These are phyloP conservation scores for Pteronura brasiliensis DNA, from an alignment of 2,113 vertebrate species.

Conservation along the genomic window DNA sequence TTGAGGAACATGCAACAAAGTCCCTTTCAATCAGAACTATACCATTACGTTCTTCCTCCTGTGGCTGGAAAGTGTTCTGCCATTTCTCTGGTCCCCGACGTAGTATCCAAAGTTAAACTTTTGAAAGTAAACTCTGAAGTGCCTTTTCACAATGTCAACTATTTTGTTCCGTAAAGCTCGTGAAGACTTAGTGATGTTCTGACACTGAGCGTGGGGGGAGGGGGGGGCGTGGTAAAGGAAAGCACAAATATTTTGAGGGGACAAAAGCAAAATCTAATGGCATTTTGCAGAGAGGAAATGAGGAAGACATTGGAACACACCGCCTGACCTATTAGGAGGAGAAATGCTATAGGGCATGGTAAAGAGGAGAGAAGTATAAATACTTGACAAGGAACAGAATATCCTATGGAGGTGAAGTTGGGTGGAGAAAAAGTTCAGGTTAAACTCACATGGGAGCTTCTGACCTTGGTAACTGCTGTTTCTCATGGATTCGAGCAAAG, in stretches of 20 bases:
- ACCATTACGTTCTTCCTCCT: neutral
- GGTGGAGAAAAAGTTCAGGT: neutral
- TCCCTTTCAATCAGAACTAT: neutral
- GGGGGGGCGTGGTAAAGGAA: neutral
- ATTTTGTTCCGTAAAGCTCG: neutral
- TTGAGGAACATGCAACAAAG: neutral
- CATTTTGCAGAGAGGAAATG: neutral
- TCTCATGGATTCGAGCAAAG: neutral
- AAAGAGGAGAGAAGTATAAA: neutral
- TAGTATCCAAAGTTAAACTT: neutral
- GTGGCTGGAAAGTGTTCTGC: neutral
- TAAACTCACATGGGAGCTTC: neutral
- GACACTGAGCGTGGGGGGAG: neutral
- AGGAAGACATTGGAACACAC: neutral
- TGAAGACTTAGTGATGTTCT: neutral
- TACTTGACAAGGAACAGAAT: neutral
- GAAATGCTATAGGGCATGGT: neutral
- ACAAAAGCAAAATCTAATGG: neutral
- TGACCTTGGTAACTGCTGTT: neutral
- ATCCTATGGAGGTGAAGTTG: neutral
- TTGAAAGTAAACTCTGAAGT: neutral
- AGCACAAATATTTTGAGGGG: neutral
- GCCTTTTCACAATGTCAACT: neutral
- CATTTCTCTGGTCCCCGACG: fast-evolving
- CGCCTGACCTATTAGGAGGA: neutral